phyloP scores from a whole-genome alignment of 2,797 vertebrate species.

The Dallia pectoralis region DNA sequence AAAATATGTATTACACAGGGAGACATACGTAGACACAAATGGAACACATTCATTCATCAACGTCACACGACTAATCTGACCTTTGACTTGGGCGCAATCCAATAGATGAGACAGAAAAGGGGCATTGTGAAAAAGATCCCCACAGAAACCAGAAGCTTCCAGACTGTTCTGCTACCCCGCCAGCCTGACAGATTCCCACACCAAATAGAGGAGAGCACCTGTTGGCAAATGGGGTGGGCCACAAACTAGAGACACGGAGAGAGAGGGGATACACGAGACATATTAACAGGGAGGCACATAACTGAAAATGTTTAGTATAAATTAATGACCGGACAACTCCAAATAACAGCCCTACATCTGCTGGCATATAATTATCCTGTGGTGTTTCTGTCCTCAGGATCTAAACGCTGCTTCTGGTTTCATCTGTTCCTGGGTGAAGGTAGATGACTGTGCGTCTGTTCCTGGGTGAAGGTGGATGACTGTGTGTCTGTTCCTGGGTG shows the following conservation, averaged over 20 bases:
- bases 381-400: not conserved
- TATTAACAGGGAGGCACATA: not conserved
- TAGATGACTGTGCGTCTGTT: conserved; percentile 35
- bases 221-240: conserved; percentile 90
- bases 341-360: not conserved
- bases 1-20: too few relatives aligned
- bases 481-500: too few relatives aligned
- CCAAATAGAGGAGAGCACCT: conserved; percentile 90
- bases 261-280: conserved; percentile 2
- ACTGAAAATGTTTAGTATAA: not conserved
- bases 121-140: conserved; percentile 89
- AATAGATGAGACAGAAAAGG: conserved; percentile 84
- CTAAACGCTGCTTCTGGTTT: not conserved
- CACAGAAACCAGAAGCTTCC: conserved; percentile 82
- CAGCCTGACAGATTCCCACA: conserved; percentile 82
- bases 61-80: conserved; percentile 48
- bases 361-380: not conserved
- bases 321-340: not conserved
- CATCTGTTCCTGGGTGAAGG: conserved; percentile 88
- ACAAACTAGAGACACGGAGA: conserved; percentile 74
- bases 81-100: conserved; percentile 87
- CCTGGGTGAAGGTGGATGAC: too few relatives aligned
- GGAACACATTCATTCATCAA: not conserved
- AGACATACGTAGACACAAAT: not conserved
- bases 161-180: conserved; percentile 81